Base-by-base conservation (phyloP, 2,797 vertebrate species). In the Bradypus variegatus region DNA sequence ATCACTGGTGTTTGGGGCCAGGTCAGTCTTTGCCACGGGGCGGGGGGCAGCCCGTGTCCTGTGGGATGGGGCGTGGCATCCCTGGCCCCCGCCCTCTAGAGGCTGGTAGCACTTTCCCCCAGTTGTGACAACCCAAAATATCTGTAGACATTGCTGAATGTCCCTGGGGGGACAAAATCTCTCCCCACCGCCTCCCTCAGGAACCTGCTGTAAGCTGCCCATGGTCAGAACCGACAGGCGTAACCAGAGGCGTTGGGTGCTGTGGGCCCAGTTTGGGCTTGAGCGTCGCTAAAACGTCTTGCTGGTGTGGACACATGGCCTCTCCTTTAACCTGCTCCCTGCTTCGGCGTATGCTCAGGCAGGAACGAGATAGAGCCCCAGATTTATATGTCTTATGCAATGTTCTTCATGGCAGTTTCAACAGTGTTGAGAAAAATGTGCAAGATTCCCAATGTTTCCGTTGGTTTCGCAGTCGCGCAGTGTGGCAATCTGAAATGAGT, bases 371-470 rank as follows among this genome's bases (percentile, higher is more conserved):
- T 89, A 55, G 62, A 94, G 88, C 91, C 91, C 82, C 96, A 96
- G 96, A 96, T 96, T 96, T 95, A 90, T 89, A 1, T 25, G 7
- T 94, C 96, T 96, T 94, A 75, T 93, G 95, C 96, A 96, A 96
- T 11, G 86, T 0, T 36, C 82, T n/a, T 88, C 92, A 91, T 2
- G 88, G 94, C 95, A 91, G 90, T 96, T 96, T 96, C 96, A 94
- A 94, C 95, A 96, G 94, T 1, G 0, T 36, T 38, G 81, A 91
- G 94, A 79, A 89, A 76, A 90, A 33, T 85, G 91, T 50, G 92
- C 92, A 95, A 95, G 96, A 94, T 95, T 94, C 95, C 96, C 90
- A 58, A 58, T 73, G 96, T 91, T 96, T 96, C 96, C 95, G 96
- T 95, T 93, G 94, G 67, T 96, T 94, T 89, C 93, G 83, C 95